phyloP scores from a whole-genome alignment of 2,797 vertebrate genomes.

The Oryzias dopingdopingensis region DNA sequence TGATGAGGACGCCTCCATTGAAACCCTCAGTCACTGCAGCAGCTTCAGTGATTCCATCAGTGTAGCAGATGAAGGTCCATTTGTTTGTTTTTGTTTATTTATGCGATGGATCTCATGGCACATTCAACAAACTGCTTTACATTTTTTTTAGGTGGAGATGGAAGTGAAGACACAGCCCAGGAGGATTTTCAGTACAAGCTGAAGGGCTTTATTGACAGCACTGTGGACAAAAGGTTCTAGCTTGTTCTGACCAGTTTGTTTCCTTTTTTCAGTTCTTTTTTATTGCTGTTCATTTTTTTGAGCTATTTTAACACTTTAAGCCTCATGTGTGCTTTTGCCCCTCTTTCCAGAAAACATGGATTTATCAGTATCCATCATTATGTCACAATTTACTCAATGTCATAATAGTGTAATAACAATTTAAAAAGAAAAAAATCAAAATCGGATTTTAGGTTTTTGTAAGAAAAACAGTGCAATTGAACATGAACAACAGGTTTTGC shows the following conservation, averaged over 20 bases:
- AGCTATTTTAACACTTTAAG: too few species aligned
- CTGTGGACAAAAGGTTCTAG: slow-evolving; percentile 92
- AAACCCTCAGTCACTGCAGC: slow-evolving; percentile 98
- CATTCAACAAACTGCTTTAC: background rate
- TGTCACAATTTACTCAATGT: too few species aligned
- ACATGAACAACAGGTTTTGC: too few species aligned
- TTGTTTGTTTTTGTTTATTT: background rate
- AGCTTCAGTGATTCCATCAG: slow-evolving; percentile 91
- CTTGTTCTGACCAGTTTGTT: background rate
- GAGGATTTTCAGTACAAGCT: slow-evolving; percentile 96
- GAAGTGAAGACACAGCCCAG: slow-evolving; percentile 87
- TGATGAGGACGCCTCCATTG: slow-evolving; percentile 95
- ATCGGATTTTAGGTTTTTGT: too few species aligned
- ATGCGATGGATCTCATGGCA: too few species aligned
- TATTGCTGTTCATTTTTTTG: too few species aligned
- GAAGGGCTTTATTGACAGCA: slow-evolving; percentile 94
- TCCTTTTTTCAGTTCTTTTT: background rate
- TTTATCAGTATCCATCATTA: too few species aligned
- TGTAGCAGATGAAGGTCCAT: slow-evolving; percentile 89
- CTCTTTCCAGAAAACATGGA: too few species aligned
- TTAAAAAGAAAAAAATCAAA: too few species aligned
- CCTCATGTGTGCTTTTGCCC: too few species aligned
- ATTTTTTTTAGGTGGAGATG: slow-evolving; percentile 80
- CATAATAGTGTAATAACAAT: too few species aligned
- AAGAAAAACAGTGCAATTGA: too few species aligned